A percentile compares a stretch with the other conserved stretches of the same genome.
These are phyloP conservation scores for Terrapene triunguis DNA, from an alignment of 2,113 vertebrate species.

Conservation along the genomic window DNA sequence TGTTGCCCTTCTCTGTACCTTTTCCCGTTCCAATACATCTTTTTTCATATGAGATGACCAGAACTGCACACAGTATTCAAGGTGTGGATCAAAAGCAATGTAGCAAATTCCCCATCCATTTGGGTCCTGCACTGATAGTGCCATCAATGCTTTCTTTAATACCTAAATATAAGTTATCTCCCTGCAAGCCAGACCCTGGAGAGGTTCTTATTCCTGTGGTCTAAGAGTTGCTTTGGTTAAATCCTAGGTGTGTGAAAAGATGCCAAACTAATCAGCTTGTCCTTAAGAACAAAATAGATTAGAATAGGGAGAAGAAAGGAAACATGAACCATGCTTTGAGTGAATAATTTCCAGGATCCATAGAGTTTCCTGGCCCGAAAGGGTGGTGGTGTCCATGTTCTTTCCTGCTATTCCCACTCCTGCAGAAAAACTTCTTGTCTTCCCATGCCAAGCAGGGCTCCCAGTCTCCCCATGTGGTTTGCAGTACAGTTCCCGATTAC, in stretches of 20 bases:
- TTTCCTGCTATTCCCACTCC: neutral
- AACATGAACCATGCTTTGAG: neutral
- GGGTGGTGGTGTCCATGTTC: constrained; percentile 7
- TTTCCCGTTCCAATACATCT: no score
- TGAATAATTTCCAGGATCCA: neutral
- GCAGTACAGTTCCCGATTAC: neutral
- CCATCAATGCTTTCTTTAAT: neutral
- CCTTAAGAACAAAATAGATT: neutral
- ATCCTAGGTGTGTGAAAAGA: neutral
- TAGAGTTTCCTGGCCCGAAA: neutral
- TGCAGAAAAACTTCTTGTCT: neutral
- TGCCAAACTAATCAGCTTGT: neutral
- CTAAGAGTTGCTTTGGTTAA: neutral
- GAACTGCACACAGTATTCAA: neutral
- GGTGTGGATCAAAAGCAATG: neutral
- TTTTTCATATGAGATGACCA: no score
- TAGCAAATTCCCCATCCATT: fast-evolving
- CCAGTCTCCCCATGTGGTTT: neutral
- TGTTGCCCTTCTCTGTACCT: no score
- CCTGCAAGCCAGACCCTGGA: neutral
- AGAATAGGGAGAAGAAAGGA: neutral
- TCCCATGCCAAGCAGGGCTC: neutral
- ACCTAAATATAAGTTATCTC: no score
- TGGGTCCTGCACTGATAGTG: fast-evolving
- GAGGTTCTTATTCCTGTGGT: neutral